These are phyloP conservation scores for Coryphaenoides rupestris DNA, from an alignment of 2,113 vertebrate species.

Conservation along the genomic window DNA sequence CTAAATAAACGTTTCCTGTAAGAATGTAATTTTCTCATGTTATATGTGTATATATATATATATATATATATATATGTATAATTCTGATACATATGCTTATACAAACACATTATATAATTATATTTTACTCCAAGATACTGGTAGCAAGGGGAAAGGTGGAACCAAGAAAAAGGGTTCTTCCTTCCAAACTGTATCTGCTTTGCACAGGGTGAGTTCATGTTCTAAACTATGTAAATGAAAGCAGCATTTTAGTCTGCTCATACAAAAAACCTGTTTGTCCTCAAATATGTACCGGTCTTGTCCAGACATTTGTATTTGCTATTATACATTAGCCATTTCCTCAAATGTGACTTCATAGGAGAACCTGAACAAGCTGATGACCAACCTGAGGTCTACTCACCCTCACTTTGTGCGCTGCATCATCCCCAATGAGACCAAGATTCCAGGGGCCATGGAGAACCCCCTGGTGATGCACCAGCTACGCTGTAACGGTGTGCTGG, in stretches of 20 bases:
- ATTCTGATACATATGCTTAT: background rate
- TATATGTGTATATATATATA: background rate
- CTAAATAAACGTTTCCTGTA: too few relatives aligned
- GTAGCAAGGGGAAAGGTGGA: constrained; percentile 55
- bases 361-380: constrained; percentile 93
- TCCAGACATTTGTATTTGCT: too few relatives aligned
- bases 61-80: background rate
- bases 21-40: background rate
- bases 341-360: constrained; percentile 66
- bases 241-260: too few relatives aligned
- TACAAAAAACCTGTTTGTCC: too few relatives aligned
- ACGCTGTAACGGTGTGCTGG: constrained; percentile 93
- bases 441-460: constrained; percentile 88
- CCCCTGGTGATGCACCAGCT: constrained; percentile 93
- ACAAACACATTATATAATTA: background rate
- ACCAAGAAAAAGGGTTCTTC: constrained; percentile 91
- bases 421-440: constrained; percentile 90
- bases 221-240: too few relatives aligned
- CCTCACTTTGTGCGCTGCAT: constrained; percentile 93
- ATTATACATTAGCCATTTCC: too few relatives aligned
- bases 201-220: constrained; percentile 76
- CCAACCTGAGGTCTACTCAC: constrained; percentile 87
- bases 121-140: background rate
- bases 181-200: constrained; percentile 89
- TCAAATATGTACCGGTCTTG: too few relatives aligned